Percentiles rank a stretch among this genome's conserved stretches.
Evolutionary conservation across 2,888 invertebrate genomes (phyloP).

Genomic region (Callyntrura sp.): DNA sequence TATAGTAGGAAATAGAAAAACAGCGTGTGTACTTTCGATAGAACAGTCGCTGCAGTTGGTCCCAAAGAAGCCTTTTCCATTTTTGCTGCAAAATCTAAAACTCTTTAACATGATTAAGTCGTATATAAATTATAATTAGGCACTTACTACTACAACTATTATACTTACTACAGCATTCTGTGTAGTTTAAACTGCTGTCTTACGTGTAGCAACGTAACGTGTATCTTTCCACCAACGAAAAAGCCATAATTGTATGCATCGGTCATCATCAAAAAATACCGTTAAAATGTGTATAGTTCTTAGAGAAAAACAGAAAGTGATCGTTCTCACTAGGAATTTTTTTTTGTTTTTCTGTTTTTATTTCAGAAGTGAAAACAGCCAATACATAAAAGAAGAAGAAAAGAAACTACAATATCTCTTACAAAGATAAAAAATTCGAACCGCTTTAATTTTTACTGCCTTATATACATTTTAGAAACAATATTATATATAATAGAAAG

Average conservation of each 20-base stretch:
- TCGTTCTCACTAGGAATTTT: not conserved
- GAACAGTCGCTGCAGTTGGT: not conserved
- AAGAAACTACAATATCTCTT: constrained; percentile 2
- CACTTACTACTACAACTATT: constrained; percentile 29
- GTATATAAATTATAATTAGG: constrained; percentile 22
- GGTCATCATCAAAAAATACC: constrained; percentile 26
- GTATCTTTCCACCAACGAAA: constrained; percentile 43
- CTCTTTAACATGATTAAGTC: constrained; percentile 21
- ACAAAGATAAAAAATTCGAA: constrained; percentile 47
- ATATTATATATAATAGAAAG: constrained; percentile 10
- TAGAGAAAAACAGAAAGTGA: constrained; percentile 19
- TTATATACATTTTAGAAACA: constrained; percentile 49
- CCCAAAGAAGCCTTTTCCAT: constrained; percentile 42
- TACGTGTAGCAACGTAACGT: constrained; percentile 32
- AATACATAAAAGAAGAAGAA: constrained; percentile 18
- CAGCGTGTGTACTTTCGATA: not conserved
- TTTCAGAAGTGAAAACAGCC: constrained; percentile 35
- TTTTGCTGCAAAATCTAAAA: constrained; percentile 34
- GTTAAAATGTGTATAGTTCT: not conserved
- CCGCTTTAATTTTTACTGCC: constrained; percentile 77
- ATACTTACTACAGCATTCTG: constrained; percentile 14
- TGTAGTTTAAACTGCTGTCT: constrained; percentile 39
- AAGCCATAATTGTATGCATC: not conserved
- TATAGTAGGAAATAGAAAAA: not conserved
- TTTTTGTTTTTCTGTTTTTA: not conserved